Base-by-base conservation (phyloP, 2,888 invertebrate species). In the Merodon equestris region DNA sequence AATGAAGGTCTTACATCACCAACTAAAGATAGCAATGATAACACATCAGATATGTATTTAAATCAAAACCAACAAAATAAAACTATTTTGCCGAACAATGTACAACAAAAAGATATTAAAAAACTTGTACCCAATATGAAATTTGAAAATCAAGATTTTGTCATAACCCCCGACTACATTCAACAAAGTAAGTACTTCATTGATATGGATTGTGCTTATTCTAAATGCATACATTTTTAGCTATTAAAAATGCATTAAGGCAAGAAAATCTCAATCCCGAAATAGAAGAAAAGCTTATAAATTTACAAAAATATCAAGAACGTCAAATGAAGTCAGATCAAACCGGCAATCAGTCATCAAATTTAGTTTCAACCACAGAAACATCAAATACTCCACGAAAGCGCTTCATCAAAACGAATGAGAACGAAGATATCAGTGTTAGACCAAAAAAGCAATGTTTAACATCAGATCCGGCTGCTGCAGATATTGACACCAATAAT, bases 261-360 rank as follows among this genome's bases (percentile, higher is more conserved):
- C 95, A 96, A 89, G 96, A 96, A 85, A 96, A 96, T 87, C 91
- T 97, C 18, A 95, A 96, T 87, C 97, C 97, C 0, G 97, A 97
- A 89, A 95, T 97, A 82, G 96, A 97, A 87, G 96, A 97, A 85
- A 97, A 97, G 86, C 89, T 97, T 54, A 90, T 97, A 45, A 96
- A 96, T 84, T 91, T 97, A 84, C 97, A 97, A 88, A 92, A 94
- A 56, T 96, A 95, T 85, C 95, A 95, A 85, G 95, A 95, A 86
- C 93, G 93, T 83, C 92, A 92, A 85, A 93, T 94, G 93, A 93
- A 93, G 84, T 54, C 73, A 38, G 71, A 70, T 27, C 58, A 50
- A 10, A n/a, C 48, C 86, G 87, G 54, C 88, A 89, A 70, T 85
- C 85, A 38, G 88, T 89, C 64, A 89, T 89, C 63, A 47, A 40